Percentiles rank a stretch among this genome's conserved stretches.
phyloP scores from a whole-genome alignment of 2,888 invertebrate genomes.

The Exocentrus adspersus region DNA sequence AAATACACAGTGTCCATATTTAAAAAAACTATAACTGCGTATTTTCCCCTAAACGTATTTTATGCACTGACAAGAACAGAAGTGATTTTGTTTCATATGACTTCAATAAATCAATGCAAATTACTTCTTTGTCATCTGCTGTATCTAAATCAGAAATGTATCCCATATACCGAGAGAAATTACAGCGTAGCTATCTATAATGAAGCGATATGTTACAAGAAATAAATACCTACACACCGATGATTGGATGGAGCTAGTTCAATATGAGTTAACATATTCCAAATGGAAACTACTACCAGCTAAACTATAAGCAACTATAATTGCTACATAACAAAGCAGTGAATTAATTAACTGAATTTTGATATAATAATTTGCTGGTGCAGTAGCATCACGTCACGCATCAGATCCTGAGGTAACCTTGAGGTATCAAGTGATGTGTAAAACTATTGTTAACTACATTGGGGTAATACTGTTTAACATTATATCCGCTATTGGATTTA shows the following conservation, averaged over 20 bases:
- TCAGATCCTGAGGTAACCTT: neutral
- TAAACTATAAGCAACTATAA: slow-evolving; percentile 6
- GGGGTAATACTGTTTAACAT: slow-evolving; percentile 11
- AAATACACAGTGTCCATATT: no score
- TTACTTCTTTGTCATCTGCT: no score
- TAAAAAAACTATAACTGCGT: no score
- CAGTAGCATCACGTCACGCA: neutral
- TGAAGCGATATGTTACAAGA: no score
- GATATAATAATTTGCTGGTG: neutral
- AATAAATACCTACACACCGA: no score
- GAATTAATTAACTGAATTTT: slow-evolving; percentile 17
- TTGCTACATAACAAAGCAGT: neutral
- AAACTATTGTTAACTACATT: slow-evolving; percentile 15
- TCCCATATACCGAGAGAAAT: no score
- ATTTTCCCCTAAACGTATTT: no score
- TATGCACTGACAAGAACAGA: no score
- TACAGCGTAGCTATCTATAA: no score
- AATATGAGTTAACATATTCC: slow-evolving; percentile 12
- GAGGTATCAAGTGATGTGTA: slow-evolving; percentile 6
- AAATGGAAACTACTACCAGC: slow-evolving; percentile 9
- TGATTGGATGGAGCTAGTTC: neutral
- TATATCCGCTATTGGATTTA: slow-evolving; percentile 2
- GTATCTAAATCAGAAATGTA: no score
- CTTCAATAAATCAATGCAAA: no score
- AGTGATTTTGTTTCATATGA: no score